A percentile compares a stretch with the other conserved stretches of the same genome.
Evolutionary conservation across 2,113 vertebrate genomes (phyloP).

Genomic region (Glaucomys volans): DNA sequence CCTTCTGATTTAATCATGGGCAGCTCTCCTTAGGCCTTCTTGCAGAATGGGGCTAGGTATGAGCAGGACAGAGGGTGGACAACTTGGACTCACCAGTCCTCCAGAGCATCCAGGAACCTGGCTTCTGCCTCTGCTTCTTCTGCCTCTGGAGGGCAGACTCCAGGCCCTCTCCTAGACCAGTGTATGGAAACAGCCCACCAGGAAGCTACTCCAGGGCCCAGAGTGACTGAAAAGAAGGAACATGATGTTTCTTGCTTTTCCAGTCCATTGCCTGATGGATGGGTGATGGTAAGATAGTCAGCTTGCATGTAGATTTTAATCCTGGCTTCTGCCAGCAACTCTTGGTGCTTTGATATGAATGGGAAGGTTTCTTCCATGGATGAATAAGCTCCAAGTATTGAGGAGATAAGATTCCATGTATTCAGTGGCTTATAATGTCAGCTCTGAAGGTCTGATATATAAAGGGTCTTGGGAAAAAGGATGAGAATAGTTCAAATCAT

Average conservation of each 20-base stretch:
- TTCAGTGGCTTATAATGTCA: neutral
- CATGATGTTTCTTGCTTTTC: neutral
- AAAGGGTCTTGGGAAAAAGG: neutral
- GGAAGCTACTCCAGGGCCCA: neutral
- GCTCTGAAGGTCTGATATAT: neutral
- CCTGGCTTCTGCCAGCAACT: neutral
- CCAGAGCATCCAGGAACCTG: neutral
- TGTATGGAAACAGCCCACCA: neutral
- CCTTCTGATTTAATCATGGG: neutral
- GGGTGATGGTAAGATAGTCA: no score
- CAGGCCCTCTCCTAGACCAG: neutral
- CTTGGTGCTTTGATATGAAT: neutral
- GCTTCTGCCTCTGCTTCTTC: neutral
- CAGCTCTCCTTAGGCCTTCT: neutral
- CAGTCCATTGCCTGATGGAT: neutral
- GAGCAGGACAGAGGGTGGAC: neutral
- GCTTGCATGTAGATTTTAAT: neutral
- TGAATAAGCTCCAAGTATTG: neutral
- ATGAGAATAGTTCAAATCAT: neutral
- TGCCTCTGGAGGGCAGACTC: neutral
- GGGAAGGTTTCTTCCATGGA: neutral
- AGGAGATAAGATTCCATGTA: neutral
- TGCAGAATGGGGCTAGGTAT: neutral
- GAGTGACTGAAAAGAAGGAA: neutral
- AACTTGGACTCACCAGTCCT: neutral